Evolutionary conservation across 2,888 invertebrate genomes (phyloP), one percentile per base, ranked within the genome.

Genomic region (Sphaeridia pumilis): DNA sequence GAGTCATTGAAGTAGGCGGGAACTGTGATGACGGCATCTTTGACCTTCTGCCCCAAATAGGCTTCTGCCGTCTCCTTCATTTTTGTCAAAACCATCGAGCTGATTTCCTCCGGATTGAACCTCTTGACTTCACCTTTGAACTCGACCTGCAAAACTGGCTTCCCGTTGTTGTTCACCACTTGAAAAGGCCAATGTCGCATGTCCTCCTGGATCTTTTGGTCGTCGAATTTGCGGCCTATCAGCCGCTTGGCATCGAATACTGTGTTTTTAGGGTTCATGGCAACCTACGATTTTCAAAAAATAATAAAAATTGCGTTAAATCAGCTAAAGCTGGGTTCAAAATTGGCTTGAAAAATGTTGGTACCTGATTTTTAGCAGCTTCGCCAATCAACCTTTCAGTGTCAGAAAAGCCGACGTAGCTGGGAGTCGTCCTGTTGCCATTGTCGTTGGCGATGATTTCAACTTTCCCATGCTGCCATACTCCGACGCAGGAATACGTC

Each of bases 171-270:
- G 34, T 54, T 54, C 0, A 49, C 83, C 2, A 92, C 89, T 69
- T 83, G 84, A 69, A 93, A 93, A 45, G 93, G 93, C 84, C 90
- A 93, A 72, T 85, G 85, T 73, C 90, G 88, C 78, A 92, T 84
- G 70, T 94, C 93, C 44, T 80, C 81, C 74, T 93, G 93, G 53
- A 95, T 87, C 17, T 87, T 83, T 44, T 73, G 74, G 71, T 92
- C 90, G 66, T 84, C 83, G 71, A 83, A 94, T 66, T 84, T 83
- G 67, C 93, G 83, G 52, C 93, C 93, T 73, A 93, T 92, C 68
- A 94, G 77, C 71, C 93, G 4, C 25, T 50, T 50, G 3, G 44
- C 35, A 12, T 44, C 45, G 10, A 46, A 28, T 10, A 46, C 28
- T 31, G 46, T 46, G n/a, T 46, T 46, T 20, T 14, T 31, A 10